Percentiles rank a stretch among this genome's conserved stretches.
These are phyloP conservation scores for Hipparchia semele DNA, from an alignment of 2,888 invertebrate species.

Conservation along the genomic window DNA sequence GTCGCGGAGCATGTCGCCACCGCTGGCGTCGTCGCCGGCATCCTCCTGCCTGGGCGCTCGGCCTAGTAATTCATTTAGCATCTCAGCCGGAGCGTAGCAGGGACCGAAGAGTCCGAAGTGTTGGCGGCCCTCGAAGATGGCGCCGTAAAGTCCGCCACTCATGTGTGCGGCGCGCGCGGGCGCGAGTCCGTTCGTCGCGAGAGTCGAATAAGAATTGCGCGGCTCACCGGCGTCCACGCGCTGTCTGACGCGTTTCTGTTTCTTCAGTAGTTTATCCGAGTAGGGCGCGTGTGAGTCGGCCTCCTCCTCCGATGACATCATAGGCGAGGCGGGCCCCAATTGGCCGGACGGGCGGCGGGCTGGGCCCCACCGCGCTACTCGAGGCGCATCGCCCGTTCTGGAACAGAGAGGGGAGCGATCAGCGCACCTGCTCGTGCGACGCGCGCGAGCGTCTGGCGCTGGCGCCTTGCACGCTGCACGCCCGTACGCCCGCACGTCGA, in stretches of 20 bases:
- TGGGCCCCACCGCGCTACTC: conserved; percentile 78
- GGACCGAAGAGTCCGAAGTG: conserved; percentile 92
- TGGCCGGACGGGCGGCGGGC: conserved; percentile 89
- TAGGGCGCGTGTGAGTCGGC: conserved; percentile 96
- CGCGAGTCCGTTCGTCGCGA: conserved; percentile 81
- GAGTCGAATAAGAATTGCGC: conserved; percentile 93
- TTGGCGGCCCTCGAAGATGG: conserved; percentile 92
- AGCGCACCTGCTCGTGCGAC: conserved; percentile 71
- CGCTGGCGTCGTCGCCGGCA: conserved; percentile 78
- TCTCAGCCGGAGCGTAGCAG: conserved; percentile 94
- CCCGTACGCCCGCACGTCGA: conserved; percentile 1
- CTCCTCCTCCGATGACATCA: conserved; percentile 99
- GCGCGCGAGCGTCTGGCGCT: conserved; percentile 46
- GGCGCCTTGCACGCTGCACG: conserved; percentile 31
- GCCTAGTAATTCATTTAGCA: conserved; percentile 95
- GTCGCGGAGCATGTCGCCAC: conserved; percentile 85
- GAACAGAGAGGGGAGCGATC: conserved; percentile 73
- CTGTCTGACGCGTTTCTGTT: conserved; percentile 96
- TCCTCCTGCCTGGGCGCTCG: conserved; percentile 89
- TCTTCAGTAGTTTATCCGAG: conserved; percentile 96
- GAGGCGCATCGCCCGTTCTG: conserved; percentile 81
- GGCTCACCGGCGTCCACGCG: conserved; percentile 98
- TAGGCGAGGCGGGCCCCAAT: conserved; percentile 92
- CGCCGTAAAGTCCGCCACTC: conserved; percentile 93
- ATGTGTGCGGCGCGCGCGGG: conserved; percentile 89